Base-by-base conservation (phyloP, 2,113 vertebrate species). In the Morone chrysops region DNA sequence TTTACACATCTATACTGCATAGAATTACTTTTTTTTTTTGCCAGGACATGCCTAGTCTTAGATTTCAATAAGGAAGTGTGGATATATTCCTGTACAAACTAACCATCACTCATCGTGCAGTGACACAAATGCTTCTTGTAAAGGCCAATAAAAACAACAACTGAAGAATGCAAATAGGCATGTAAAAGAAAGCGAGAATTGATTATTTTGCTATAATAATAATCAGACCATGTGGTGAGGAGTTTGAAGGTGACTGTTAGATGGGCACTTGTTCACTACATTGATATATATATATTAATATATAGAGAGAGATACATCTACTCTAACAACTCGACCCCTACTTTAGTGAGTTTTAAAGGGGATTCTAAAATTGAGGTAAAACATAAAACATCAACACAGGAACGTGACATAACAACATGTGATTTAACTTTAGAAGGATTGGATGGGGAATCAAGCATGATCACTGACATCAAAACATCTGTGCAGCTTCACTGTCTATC, bases 1-100 rank as follows among this genome's bases (percentile, higher is more conserved):
- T 51, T 90, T 78, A 90, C 22, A 93, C 38, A 68, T 54, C 61
- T 80, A 54, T 74, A 82, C 76, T 93, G 92, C 94, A 94, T 90
- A 94, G 90, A 90, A 56, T 61, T 80, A 0, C 12, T 13, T 68
- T 50, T 6, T 25, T 73, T 51, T 71, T 66, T 84, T 85, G 80
- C 81, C 78, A 76, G 16, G 59, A 66, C 63, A 81, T 47, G 75
- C 75, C 48, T 48, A 69, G 57, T 68, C 25, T 56, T n/a, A 63
- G 14, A 9, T 70, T 67, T 79, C 10, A 60, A 75, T 20, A 60
- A 38, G 62, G 66, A 63, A 20, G 17, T 20, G 53, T n/a, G 31
- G 48, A 76, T 40, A 51, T 45, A 59, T 25, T 80, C 22, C 65
- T 56, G 72, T 66, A 71, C 63, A 71, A 40, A 67, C 16, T 38